A percentile compares a stretch with the other conserved stretches of the same genome.
Conservation (phyloP, 2,888 invertebrate species). For the Ctena decussata region DNA sequence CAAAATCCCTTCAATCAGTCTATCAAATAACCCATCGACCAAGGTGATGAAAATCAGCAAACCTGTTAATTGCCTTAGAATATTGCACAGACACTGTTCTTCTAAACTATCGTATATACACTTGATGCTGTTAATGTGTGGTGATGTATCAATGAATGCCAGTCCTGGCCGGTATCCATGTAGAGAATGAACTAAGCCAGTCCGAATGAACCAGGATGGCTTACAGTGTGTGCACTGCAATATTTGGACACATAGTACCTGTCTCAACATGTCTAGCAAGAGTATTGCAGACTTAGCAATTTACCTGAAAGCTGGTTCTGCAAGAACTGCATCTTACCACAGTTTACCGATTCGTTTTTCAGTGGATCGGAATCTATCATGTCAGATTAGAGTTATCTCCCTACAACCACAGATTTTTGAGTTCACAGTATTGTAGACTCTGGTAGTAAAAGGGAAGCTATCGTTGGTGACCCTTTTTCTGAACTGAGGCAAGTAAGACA, state of each 20-base stretch:
- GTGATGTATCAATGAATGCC: not conserved
- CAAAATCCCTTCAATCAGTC: too few relatives aligned
- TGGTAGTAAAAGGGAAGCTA: not conserved
- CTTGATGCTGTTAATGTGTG: not conserved
- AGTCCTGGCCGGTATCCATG: not conserved
- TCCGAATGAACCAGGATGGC: not conserved
- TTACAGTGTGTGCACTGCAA: not conserved
- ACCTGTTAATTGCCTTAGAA: not conserved
- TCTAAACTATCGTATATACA: not conserved
- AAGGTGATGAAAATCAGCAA: not conserved
- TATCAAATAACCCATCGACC: too few relatives aligned
- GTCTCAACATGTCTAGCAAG: not conserved
- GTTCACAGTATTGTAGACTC: not conserved
- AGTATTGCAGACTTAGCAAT: not conserved
- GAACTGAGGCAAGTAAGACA: not conserved
- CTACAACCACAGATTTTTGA: not conserved
- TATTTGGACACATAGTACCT: not conserved
- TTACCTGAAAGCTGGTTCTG: not conserved
- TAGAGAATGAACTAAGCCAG: not conserved
- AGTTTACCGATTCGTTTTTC: not conserved
- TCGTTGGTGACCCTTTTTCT: not conserved
- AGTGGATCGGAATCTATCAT: not conserved
- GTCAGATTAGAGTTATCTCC: not conserved
- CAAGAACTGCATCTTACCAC: not conserved
- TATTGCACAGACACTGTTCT: not conserved